These are phyloP conservation scores for Cyprinodon variegatus DNA, from an alignment of 2,113 vertebrate species.

Conservation along the genomic window DNA sequence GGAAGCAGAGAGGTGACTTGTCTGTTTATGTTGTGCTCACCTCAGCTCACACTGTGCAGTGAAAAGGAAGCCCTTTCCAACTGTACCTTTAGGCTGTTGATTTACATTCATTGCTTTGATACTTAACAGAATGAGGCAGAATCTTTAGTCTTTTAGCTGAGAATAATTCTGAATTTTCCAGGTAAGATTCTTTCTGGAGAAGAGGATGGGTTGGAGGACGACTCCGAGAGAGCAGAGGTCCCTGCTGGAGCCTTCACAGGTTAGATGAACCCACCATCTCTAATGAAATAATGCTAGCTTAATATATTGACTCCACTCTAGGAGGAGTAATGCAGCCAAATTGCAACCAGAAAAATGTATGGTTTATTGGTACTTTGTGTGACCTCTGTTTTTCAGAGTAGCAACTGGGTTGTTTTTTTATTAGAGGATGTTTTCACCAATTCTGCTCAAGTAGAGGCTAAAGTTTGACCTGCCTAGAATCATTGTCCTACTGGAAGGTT, in stretches of 20 bases:
- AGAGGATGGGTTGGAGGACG: conserved; percentile 91
- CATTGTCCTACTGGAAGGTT: too few relatives aligned
- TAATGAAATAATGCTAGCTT: not conserved
- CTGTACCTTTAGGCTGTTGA: not conserved
- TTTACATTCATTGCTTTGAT: not conserved
- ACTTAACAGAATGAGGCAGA: not conserved
- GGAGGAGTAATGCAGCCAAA: not conserved
- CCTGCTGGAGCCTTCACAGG: conserved; percentile 86
- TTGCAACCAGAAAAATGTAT: not conserved
- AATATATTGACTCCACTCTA: not conserved
- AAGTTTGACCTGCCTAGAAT: too few relatives aligned
- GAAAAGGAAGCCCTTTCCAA: not conserved
- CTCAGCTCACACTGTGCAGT: conserved; percentile 4
- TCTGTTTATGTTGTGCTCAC: conserved; percentile 50
- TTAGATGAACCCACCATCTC: conserved; percentile 47
- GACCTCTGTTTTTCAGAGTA: too few relatives aligned
- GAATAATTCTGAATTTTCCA: conserved; percentile 60
- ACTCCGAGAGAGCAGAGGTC: conserved; percentile 88
- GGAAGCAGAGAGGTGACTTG: conserved; percentile 96
- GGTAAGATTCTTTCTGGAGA: conserved; percentile 92
- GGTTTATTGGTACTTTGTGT: not conserved
- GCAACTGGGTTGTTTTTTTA: too few relatives aligned
- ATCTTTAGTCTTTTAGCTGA: conserved; percentile 5
- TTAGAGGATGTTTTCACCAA: too few relatives aligned
- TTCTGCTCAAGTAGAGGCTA: too few relatives aligned